These are phyloP conservation scores for Epinotia ramella DNA, from an alignment of 2,888 invertebrate species.

Conservation along the genomic window DNA sequence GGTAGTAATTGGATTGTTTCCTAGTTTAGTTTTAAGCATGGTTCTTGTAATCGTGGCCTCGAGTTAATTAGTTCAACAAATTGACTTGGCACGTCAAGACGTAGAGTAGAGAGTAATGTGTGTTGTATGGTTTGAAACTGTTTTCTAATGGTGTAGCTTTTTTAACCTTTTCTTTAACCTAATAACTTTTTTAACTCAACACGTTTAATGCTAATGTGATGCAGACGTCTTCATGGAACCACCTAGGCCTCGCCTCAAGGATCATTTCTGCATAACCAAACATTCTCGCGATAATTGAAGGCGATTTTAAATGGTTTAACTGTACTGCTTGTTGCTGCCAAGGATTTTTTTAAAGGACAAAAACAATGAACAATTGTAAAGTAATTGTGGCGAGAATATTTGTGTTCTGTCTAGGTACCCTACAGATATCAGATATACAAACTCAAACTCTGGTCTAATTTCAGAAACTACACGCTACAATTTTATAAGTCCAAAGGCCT, in stretches of 20 bases:
- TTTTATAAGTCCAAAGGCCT: background rate
- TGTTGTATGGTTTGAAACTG: too few species aligned
- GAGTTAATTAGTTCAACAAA: too few species aligned
- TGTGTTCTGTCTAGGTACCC: background rate
- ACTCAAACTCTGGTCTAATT: background rate
- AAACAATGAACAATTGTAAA: background rate
- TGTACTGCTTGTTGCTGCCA: constrained; percentile 1
- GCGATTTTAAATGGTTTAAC: constrained; percentile 28
- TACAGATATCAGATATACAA: background rate
- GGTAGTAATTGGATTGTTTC: background rate
- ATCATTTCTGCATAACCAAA: constrained; percentile 28
- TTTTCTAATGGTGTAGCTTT: too few species aligned
- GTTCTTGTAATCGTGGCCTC: background rate
- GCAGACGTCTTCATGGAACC: constrained; percentile 10
- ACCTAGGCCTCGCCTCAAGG: constrained; percentile 19
- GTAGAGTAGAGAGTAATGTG: too few species aligned
- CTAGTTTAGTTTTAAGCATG: background rate
- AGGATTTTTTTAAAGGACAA: constrained; percentile 8
- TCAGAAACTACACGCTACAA: background rate
- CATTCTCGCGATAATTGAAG: constrained; percentile 30
- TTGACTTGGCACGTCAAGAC: too few species aligned
- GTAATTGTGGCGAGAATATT: background rate
- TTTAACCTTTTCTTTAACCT: background rate
- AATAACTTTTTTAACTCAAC: background rate
- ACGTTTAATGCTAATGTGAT: background rate